Conservation (phyloP, 1,140 invertebrate genomes). For the Stenopsyche tienmushanensis region DNA sequence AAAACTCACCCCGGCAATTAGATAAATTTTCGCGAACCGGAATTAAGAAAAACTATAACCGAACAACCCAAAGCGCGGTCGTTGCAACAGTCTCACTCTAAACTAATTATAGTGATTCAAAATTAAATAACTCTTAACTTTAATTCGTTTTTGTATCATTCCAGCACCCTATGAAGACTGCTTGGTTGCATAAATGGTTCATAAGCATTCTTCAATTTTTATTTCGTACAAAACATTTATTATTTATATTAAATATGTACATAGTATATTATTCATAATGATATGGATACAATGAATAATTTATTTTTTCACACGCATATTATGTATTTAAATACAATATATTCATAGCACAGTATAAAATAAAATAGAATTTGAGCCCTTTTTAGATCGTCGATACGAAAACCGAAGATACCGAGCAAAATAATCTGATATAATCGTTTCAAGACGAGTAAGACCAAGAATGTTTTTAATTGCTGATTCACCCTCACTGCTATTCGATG, state of each 20-base stretch:
- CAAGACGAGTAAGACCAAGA: conserved; percentile 2
- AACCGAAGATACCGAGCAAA: neutral
- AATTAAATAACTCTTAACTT: conserved; percentile 28
- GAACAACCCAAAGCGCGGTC: conserved; percentile 4
- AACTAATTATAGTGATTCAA: conserved; percentile 27
- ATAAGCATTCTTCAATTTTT: no score
- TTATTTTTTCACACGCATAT: neutral
- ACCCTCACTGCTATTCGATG: neutral
- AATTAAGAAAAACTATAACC: conserved; percentile 14
- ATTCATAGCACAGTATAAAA: neutral
- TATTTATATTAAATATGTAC: neutral
- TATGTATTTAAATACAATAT: neutral
- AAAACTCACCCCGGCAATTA: conserved; percentile 26
- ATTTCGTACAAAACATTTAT: no score
- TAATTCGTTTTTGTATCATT: conserved; percentile 26
- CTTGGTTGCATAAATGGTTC: no score
- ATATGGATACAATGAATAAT: no score
- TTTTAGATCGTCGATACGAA: neutral
- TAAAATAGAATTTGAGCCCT: neutral
- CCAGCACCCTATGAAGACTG: no score
- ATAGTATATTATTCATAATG: no score
- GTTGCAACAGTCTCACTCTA: conserved; percentile 2
- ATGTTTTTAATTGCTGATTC: conserved; percentile 7
- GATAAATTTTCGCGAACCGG: conserved; percentile 24
- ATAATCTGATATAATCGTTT: conserved; percentile 12